Conservation (phyloP, 2,113 vertebrate species). For the Crotalus helleri region DNA sequence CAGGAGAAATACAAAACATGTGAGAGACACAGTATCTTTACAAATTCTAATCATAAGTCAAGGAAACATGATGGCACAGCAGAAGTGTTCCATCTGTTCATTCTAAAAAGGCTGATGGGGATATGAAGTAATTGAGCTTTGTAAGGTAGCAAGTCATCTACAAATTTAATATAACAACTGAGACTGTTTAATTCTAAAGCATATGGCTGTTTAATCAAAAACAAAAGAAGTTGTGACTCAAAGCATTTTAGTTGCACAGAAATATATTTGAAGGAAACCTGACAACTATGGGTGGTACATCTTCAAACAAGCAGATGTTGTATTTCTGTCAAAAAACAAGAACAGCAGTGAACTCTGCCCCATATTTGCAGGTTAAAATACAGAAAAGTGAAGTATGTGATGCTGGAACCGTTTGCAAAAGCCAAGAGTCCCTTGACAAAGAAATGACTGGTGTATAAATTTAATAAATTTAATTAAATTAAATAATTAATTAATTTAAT, state of each 20-base stretch:
- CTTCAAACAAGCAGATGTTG: neutral
- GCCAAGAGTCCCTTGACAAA: neutral
- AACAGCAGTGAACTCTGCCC: neutral
- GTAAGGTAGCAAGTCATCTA: slow-evolving; percentile 22
- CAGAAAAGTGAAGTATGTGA: neutral
- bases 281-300: neutral
- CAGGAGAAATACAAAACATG: slow-evolving; percentile 10
- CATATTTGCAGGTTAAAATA: neutral
- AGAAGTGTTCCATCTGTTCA: slow-evolving; percentile 19
- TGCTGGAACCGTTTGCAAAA: neutral
- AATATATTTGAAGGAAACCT: neutral
- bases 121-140: slow-evolving; percentile 16
- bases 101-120: slow-evolving; percentile 3
- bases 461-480: neutral
- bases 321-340: neutral
- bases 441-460: neutral
- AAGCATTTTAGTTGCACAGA: neutral
- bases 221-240: slow-evolving; percentile 13
- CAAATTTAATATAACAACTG: slow-evolving; percentile 13
- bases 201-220: slow-evolving; percentile 36
- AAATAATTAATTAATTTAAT: too few species aligned
- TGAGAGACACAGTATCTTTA: slow-evolving; percentile 11
- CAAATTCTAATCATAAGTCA: slow-evolving; percentile 26
- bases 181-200: slow-evolving; percentile 27
- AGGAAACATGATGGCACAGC: neutral